Evolutionary conservation across 2,888 invertebrate species (phyloP).

Genomic region (Ischnura elegans): DNA sequence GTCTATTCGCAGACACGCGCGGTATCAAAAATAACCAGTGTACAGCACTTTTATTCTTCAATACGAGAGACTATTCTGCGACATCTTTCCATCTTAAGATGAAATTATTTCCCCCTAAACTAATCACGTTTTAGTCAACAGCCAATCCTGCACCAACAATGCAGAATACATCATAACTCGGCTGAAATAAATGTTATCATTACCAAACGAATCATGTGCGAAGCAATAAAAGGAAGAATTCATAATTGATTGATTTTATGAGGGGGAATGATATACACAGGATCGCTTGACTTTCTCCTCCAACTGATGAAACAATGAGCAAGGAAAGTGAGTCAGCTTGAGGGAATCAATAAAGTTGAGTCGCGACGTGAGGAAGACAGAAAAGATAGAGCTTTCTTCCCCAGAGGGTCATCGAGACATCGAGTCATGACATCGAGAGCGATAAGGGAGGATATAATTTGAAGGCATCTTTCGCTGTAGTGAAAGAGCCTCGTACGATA

Average conservation of each 20-base stretch:
- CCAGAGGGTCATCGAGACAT: too few species aligned
- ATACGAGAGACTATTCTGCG: too few species aligned
- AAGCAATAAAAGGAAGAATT: too few species aligned
- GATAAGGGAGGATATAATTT: neutral
- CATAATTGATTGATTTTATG: neutral
- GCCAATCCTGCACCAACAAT: too few species aligned
- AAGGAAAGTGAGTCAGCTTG: neutral
- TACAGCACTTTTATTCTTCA: too few species aligned
- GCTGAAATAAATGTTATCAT: too few species aligned
- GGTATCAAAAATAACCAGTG: too few species aligned
- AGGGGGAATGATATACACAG: neutral
- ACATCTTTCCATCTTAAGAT: too few species aligned
- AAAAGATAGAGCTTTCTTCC: neutral
- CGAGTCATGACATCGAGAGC: neutral
- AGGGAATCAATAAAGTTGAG: neutral
- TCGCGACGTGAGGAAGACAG: neutral
- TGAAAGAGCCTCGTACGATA: neutral
- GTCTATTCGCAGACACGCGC: too few species aligned
- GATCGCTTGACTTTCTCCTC: neutral
- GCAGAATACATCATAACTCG: neutral
- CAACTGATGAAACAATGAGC: neutral
- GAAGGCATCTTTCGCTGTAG: slow-evolving; percentile 20
- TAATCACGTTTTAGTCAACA: too few species aligned
- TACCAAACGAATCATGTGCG: neutral
- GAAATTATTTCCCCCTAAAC: too few species aligned